Evolutionary conservation across 92 coral and sea anemone species (phyloP).

Genomic region (Parazoanthus darwini): DNA sequence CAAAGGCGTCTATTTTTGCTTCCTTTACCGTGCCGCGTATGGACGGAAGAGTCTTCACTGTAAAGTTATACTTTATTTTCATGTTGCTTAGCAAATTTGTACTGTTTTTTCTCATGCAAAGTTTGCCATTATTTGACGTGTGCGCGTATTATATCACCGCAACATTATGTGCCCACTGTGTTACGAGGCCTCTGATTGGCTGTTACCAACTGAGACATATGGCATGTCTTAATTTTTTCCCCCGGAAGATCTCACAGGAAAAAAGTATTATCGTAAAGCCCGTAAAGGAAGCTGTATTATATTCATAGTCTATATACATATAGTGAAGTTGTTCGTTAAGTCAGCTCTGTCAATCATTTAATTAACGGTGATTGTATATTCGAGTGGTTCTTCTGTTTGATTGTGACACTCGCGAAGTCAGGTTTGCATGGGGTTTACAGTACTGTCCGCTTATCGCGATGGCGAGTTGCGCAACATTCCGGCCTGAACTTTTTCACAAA

Average conservation of each 20-base stretch:
- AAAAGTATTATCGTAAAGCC: conserved; percentile 32
- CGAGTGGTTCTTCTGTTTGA: conserved; percentile 7
- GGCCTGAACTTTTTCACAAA: background rate
- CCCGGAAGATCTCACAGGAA: conserved; percentile 94
- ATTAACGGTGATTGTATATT: conserved; percentile 24
- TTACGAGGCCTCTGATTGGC: conserved; percentile 70
- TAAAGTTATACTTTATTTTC: conserved; percentile 20
- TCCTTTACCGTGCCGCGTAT: conserved; percentile 1
- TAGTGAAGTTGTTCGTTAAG: conserved; percentile 15
- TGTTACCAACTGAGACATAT: conserved; percentile 96
- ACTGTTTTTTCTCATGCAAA: conserved; percentile 62
- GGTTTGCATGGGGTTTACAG: background rate
- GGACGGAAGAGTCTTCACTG: background rate
- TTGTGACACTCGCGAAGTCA: conserved; percentile 23
- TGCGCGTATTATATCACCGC: conserved; percentile 65
- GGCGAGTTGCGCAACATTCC: conserved; percentile 9
- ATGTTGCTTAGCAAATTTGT: conserved; percentile 43
- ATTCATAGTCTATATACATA: conserved; percentile 20
- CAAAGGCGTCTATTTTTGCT: conserved; percentile 21
- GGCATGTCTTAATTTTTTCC: conserved; percentile 60
- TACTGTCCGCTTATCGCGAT: background rate
- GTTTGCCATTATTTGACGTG: conserved; percentile 61
- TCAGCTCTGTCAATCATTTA: conserved; percentile 34
- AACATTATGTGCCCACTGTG: conserved; percentile 69
- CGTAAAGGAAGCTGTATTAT: conserved; percentile 26